These are phyloP conservation scores for Mycetomoellerius zeteki DNA, from an alignment of 1,140 invertebrate genomes.

Conservation along the genomic window DNA sequence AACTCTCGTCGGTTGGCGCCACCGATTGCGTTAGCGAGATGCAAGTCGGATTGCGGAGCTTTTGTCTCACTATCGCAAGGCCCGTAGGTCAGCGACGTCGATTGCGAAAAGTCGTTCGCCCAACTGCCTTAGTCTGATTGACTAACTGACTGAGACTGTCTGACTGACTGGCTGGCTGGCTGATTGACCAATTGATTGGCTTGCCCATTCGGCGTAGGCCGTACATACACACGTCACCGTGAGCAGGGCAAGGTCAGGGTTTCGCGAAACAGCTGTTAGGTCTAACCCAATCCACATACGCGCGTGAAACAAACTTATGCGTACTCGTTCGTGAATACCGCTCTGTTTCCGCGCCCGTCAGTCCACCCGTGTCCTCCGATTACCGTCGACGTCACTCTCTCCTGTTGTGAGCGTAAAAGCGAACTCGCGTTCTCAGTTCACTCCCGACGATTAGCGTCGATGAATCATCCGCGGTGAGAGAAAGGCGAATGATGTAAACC, in stretches of 20 bases:
- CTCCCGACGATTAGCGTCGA: slow-evolving; percentile 21
- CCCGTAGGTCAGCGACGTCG: slow-evolving; percentile 74
- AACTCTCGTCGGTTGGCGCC: slow-evolving; percentile 46
- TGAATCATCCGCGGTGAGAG: slow-evolving; percentile 54
- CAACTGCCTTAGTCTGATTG: slow-evolving; percentile 46
- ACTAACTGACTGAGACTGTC: slow-evolving; percentile 61
- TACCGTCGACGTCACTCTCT: slow-evolving; percentile 45
- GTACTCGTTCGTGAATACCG: slow-evolving; percentile 53
- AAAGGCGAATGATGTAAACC: slow-evolving; percentile 55
- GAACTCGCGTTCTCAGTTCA: slow-evolving; percentile 23
- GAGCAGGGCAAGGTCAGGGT: slow-evolving; percentile 76
- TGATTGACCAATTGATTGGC: slow-evolving; percentile 64
- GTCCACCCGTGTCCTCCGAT: slow-evolving; percentile 45
- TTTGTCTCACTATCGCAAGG: slow-evolving; percentile 62
- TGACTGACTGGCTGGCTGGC: slow-evolving; percentile 62
- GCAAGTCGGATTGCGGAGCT: slow-evolving; percentile 43
- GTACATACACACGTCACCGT: slow-evolving; percentile 46
- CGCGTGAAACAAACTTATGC: slow-evolving; percentile 65
- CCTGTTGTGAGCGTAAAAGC: slow-evolving; percentile 32
- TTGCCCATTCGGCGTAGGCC: slow-evolving; percentile 73
- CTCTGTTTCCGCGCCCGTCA: not conserved
- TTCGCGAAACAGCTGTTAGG: slow-evolving; percentile 79
- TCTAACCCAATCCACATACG: slow-evolving; percentile 71
- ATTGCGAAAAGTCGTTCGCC: slow-evolving; percentile 73
- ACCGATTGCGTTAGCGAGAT: slow-evolving; percentile 49